These are phyloP conservation scores for Ephialtes manifestator DNA, from an alignment of 2,888 invertebrate species.

Conservation along the genomic window DNA sequence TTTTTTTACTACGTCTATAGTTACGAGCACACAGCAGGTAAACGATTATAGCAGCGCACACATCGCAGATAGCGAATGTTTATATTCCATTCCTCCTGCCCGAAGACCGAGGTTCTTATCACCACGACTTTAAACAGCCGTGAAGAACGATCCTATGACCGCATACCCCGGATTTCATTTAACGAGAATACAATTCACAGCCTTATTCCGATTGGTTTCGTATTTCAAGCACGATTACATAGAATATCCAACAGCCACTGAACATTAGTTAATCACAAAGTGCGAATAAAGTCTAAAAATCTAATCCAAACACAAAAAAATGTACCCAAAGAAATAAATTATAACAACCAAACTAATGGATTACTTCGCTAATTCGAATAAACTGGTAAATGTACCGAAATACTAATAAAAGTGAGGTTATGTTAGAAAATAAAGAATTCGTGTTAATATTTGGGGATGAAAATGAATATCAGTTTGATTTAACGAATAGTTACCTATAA, in stretches of 20 bases:
- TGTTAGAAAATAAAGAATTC: too few species aligned
- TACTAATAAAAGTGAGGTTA: neutral
- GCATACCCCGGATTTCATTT: constrained; percentile 36
- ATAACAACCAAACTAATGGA: too few species aligned
- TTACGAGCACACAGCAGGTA: constrained; percentile 10
- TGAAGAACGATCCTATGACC: constrained; percentile 53
- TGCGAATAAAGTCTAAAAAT: neutral
- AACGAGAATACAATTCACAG: constrained; percentile 10
- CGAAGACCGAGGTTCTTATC: constrained; percentile 51
- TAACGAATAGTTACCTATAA: too few species aligned
- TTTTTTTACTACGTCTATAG: neutral
- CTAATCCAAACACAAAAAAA: too few species aligned
- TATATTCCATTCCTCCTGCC: neutral
- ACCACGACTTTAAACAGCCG: constrained; percentile 53
- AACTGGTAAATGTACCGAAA: neutral
- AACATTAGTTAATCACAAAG: neutral
- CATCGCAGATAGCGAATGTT: constrained; percentile 41
- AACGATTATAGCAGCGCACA: neutral
- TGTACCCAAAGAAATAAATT: too few species aligned
- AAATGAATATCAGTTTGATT: too few species aligned
- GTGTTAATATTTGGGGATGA: too few species aligned
- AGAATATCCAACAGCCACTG: neutral
- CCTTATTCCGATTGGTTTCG: neutral
- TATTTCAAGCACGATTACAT: neutral
- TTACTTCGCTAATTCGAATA: neutral